Conservation (phyloP, 2,888 invertebrate genomes). For the Rotaria socialis region DNA sequence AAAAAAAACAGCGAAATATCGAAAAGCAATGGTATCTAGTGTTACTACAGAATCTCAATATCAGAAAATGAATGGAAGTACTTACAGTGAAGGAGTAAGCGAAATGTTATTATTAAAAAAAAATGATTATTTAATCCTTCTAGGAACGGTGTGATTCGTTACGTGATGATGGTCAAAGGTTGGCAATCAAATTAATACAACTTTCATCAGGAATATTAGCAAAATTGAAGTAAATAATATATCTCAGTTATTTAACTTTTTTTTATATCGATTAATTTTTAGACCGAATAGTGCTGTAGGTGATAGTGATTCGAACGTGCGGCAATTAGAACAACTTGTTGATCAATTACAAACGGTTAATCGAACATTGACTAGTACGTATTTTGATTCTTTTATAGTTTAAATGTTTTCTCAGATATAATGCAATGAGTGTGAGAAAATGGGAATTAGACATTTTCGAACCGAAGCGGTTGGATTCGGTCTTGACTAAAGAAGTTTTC, state of each 20-base stretch:
- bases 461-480: too few relatives aligned
- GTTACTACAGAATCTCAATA: background rate
- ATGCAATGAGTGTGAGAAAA: too few relatives aligned
- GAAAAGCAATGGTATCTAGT: background rate
- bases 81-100: background rate
- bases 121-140: background rate
- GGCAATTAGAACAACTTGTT: conserved; percentile 27
- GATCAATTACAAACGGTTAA: conserved; percentile 28
- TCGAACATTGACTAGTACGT: conserved; percentile 21
- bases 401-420: too few relatives aligned
- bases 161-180: conserved; percentile 25
- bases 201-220: conserved; percentile 14
- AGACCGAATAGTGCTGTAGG: background rate
- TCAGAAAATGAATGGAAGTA: background rate
- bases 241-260: too few relatives aligned
- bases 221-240: background rate
- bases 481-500: too few relatives aligned
- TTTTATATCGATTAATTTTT: background rate
- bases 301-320: background rate
- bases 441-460: too few relatives aligned
- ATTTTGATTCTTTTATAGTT: background rate
- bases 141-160: conserved; percentile 32
- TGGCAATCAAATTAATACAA: conserved; percentile 29
- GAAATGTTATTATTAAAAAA: too few relatives aligned
- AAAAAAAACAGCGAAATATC: background rate